These are phyloP conservation scores for Agraylea sexmaculata DNA, from an alignment of 1,140 invertebrate species.

Conservation along the genomic window DNA sequence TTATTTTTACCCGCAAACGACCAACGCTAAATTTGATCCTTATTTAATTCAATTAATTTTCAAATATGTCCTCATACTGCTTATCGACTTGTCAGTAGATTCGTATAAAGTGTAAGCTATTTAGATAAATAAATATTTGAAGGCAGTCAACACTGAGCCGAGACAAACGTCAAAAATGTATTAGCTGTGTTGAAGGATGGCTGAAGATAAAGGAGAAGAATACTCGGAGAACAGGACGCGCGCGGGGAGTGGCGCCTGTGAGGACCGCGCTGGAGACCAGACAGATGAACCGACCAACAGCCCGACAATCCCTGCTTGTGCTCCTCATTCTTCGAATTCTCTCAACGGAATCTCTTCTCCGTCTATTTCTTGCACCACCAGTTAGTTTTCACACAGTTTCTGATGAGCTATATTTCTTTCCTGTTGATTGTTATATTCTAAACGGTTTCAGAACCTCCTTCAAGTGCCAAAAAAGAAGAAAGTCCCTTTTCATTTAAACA, in stretches of 20 bases:
- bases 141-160: no score
- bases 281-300: slow-evolving; percentile 20
- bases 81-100: no score
- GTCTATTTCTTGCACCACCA: not conserved
- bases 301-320: not conserved
- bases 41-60: no score
- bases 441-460: slow-evolving; percentile 31
- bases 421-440: not conserved
- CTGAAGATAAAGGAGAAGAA: not conserved
- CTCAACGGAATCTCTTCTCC: not conserved
- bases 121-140: no score
- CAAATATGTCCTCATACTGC: no score
- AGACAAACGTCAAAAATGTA: slow-evolving; percentile 10
- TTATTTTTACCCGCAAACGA: no score
- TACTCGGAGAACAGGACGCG: not conserved
- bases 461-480: slow-evolving; percentile 46
- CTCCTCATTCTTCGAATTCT: not conserved
- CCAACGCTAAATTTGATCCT: no score
- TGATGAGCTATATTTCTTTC: not conserved
- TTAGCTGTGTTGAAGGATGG: slow-evolving; percentile 7
- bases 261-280: slow-evolving; percentile 27
- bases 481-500: slow-evolving; percentile 73
- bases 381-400: not conserved
- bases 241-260: slow-evolving; percentile 20
- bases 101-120: no score